Conservation (phyloP, 1,140 invertebrate species). For the Drosophila bocki region DNA sequence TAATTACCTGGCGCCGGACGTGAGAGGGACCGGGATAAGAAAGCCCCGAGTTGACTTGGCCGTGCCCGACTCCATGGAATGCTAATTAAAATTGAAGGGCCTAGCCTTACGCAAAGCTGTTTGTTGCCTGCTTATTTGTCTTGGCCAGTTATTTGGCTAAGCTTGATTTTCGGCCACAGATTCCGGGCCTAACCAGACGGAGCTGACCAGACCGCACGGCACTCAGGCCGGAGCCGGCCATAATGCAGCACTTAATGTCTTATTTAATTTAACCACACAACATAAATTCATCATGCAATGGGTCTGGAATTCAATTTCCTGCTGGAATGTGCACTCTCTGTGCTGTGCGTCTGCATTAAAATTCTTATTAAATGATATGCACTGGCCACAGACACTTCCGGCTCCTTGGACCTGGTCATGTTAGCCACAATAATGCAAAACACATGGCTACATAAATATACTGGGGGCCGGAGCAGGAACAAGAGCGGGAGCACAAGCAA, state of each 20-base stretch:
- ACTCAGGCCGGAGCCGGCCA: conserved; percentile 23
- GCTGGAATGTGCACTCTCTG: conserved; percentile 16
- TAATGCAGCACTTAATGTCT: conserved; percentile 55
- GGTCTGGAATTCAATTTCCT: conserved; percentile 61
- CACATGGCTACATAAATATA: conserved; percentile 42
- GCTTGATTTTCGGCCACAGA: conserved; percentile 20
- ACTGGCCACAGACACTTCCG: conserved; percentile 15
- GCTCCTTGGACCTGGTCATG: conserved; percentile 20
- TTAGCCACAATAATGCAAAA: conserved; percentile 39
- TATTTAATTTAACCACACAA: conserved; percentile 56
- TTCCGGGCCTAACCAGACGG: conserved; percentile 28
- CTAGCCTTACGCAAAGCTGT: background rate
- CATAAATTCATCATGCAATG: conserved; percentile 57
- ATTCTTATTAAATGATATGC: conserved; percentile 57
- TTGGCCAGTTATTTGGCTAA: conserved; percentile 35
- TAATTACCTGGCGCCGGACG: conserved; percentile 56
- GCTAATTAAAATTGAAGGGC: conserved; percentile 50
- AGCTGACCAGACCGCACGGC: conserved; percentile 30
- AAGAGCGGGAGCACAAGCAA: background rate
- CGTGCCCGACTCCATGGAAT: conserved; percentile 15
- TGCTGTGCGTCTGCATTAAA: conserved; percentile 47
- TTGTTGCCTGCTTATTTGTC: conserved; percentile 22
- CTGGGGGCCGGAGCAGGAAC: background rate
- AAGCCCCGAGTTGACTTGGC: background rate
- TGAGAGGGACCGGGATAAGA: conserved; percentile 33